Base-by-base conservation (phyloP, 2,888 invertebrate genomes). In the Meta bourneti region DNA sequence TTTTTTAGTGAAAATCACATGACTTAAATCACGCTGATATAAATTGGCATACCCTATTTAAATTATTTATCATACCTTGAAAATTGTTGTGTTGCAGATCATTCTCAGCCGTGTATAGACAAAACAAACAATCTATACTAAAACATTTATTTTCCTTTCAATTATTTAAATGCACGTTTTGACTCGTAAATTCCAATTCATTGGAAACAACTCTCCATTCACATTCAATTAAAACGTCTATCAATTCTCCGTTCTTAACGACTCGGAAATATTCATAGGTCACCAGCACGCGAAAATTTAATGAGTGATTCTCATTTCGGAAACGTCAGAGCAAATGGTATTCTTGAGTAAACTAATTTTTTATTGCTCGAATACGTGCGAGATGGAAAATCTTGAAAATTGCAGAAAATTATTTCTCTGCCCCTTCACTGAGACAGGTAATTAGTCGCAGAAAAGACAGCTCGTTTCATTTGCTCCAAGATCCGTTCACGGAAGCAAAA, bases 401-500 rank as follows among this genome's bases (percentile, higher is more conserved):
- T 0, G 54, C n/a, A 75, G 49, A 74, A 75, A 54, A 84, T 54
- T 54, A 54, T 75, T 84, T 74, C 72, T 72, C 13, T 6, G 6
- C 71, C 20, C n/a, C 11, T 9, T 74, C 72, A 74, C 20, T n/a
- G 54, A 75, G 84, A 84, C 61, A 54, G 84, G 52, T 84, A 75
- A 84, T 84, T 84, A 75, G 54, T 61, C 9, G 54, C 16, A 75
- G 72, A 75, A 75, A 84, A 54, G 75, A 61, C 61, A 75, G 54
- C 61, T 84, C 74, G 34, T 52, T 75, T 54, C n/a, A 84, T 84
- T 51, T 54, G 61, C 52, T 84, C 34, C 34, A 51, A n/a, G 52
- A 75, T 84, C 61, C 75, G 9, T 16, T 54, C 69, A 11, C 11
- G 5, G 8, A 7, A 80, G 61, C 13, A 77, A 72, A 7, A 72